Conservation (phyloP, 2,888 invertebrate species). For the Scaptomyza tumidula region DNA sequence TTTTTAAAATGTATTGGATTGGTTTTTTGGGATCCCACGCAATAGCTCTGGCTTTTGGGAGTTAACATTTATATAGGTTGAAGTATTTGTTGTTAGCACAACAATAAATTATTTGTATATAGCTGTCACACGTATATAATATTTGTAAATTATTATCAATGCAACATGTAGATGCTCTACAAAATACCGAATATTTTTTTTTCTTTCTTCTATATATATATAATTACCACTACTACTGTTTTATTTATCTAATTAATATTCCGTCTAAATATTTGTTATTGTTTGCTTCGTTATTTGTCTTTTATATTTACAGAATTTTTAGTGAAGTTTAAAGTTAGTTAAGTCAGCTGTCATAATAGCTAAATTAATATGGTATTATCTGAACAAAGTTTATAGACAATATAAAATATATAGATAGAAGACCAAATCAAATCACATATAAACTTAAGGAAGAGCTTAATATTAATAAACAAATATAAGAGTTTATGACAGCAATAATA, state of each 20-base stretch:
- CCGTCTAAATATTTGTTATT: constrained; percentile 50
- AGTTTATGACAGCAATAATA: constrained; percentile 20
- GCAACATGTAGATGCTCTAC: constrained; percentile 79
- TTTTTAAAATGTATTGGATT: constrained; percentile 55
- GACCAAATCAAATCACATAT: too few species aligned
- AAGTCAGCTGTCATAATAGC: constrained; percentile 31
- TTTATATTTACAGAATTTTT: constrained; percentile 61
- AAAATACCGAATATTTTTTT: constrained; percentile 68
- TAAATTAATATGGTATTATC: background rate
- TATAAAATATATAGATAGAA: background rate
- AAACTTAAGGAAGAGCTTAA: background rate
- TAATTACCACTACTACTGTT: constrained; percentile 59
- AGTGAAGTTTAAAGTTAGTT: constrained; percentile 6
- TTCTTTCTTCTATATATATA: background rate
- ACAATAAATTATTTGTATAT: constrained; percentile 51
- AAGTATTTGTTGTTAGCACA: constrained; percentile 29
- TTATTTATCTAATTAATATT: constrained; percentile 64
- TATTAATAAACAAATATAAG: background rate
- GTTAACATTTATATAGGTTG: constrained; percentile 34
- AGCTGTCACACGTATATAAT: constrained; percentile 69
- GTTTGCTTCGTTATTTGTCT: constrained; percentile 61
- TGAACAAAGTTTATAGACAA: background rate
- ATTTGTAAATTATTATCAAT: constrained; percentile 79
- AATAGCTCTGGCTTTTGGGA: constrained; percentile 9
- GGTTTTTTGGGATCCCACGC: constrained; percentile 6